These are phyloP conservation scores for Ciconia maguari DNA, from an alignment of 2,113 vertebrate genomes.

Conservation along the genomic window DNA sequence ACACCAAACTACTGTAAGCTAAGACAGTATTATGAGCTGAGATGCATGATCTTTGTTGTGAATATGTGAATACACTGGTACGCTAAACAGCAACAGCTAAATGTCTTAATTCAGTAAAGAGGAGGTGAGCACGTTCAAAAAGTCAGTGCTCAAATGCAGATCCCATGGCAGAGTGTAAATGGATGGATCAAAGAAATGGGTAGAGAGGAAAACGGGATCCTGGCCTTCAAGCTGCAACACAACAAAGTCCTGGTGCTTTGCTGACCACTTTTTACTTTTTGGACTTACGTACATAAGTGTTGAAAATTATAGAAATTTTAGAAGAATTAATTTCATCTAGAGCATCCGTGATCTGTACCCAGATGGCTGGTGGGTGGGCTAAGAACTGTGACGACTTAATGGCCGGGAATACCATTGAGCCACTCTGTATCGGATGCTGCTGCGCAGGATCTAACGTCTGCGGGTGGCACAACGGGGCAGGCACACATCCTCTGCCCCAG, in stretches of 20 bases:
- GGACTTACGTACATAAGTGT: background rate
- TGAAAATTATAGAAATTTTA: background rate
- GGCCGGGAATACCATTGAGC: constrained; percentile 16
- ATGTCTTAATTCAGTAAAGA: background rate
- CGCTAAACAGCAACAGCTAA: background rate
- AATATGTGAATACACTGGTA: background rate
- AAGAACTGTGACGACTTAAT: constrained; percentile 11
- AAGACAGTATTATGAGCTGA: background rate
- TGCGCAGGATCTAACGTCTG: background rate
- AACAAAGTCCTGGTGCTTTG: background rate
- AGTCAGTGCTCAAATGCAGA: background rate
- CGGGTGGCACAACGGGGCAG: constrained; percentile 48
- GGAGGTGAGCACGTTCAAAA: background rate
- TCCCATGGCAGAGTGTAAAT: background rate
- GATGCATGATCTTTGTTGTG: background rate
- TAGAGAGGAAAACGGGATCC: background rate
- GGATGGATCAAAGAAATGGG: background rate
- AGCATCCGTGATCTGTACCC: constrained; percentile 46
- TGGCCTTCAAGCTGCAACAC: background rate
- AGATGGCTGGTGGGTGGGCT: constrained; percentile 6
- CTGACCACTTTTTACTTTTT: background rate
- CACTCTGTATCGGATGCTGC: constrained; percentile 37
- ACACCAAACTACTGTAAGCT: background rate
- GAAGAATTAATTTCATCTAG: background rate
- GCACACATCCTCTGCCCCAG: constrained; percentile 53